Base-by-base conservation (phyloP, 2,797 vertebrate genomes). In the Spea hammondii region DNA sequence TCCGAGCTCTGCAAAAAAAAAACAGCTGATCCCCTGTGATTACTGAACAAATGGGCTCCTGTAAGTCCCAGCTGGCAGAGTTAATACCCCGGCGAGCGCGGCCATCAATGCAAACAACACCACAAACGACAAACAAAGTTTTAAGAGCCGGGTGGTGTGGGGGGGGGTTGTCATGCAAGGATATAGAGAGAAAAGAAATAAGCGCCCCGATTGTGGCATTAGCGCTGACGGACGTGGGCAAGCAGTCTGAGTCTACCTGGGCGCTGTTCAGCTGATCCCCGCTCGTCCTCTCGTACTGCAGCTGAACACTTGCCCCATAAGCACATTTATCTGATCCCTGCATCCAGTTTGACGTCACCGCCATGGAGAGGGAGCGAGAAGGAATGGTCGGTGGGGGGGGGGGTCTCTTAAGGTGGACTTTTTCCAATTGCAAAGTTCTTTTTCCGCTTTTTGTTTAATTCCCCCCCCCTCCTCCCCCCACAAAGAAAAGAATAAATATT, bases 241-340 rank as follows among this genome's bases (percentile, higher is more conserved):
- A n/a, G 78, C 74, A 74, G 5, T 73, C 48, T 73, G 62, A 0
- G 4, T 85, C 83, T 86, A 85, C 85, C 83, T 85, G 80, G 64
- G 83, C 71, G 80, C 47, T 65, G 71, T 74, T 75, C 17, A 49
- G 75, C 1, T 64, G 79, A 70, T 84, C 74, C 69, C 46, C 79
- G 55, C 83, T 65, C 72, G 80, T n/a, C 32, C 82, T 77, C 54
- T 80, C 65, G 67, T 55, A 17, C 17, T 17, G 17, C 17, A 68
- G 65, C 69, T 81, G 65, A 55, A 47, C 68, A 50, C 74, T 67
- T 57, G 75, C 74, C 76, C 80, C 68, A 68, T 32, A 59, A 50
- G 83, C 79, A 70, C 82, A 79, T 85, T 84, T 81, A 82, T 84
- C 79, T 68, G 78, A 79, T 84, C 79, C 74, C 82, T 76, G 71